Conservation (phyloP, 2,888 invertebrate genomes). For the Magallana nippona region DNA sequence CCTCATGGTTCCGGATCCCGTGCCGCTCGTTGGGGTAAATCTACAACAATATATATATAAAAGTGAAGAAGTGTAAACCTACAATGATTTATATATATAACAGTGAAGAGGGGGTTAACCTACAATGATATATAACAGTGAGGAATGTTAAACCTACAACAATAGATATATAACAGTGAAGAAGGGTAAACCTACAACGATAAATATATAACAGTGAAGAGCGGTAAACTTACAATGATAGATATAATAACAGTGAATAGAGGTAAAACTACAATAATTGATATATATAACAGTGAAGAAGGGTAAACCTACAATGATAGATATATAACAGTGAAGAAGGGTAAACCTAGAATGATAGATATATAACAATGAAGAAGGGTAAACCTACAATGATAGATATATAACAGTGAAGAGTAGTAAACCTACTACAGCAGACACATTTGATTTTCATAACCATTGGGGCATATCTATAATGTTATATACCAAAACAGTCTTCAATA, state of each 20-base stretch:
- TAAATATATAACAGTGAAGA: not conserved
- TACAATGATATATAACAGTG: conserved; percentile 68
- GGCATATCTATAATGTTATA: too few species aligned
- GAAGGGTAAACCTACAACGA: conserved; percentile 88
- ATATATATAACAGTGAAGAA: not conserved
- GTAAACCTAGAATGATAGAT: conserved; percentile 85
- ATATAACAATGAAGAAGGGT: not conserved
- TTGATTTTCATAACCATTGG: too few species aligned
- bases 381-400: not conserved
- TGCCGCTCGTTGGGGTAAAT: conserved; percentile 98
- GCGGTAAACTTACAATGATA: not conserved
- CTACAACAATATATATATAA: conserved; percentile 73
- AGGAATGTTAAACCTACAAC: not conserved
- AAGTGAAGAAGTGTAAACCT: not conserved
- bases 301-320: not conserved
- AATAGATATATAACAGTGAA: too few species aligned
- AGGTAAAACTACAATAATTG: conserved; percentile 89
- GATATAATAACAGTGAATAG: too few species aligned
- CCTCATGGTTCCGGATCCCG: conserved; percentile 94
- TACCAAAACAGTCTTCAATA: too few species aligned
- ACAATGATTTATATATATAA: too few species aligned
- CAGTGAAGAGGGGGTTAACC: conserved; percentile 87
- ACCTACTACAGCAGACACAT: not conserved
- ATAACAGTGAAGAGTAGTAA: not conserved
- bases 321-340: conserved; percentile 81